Evolutionary conservation across 2,113 vertebrate genomes (phyloP), one percentile per base, ranked within the genome.

Genomic region (Collichthys lucidus): DNA sequence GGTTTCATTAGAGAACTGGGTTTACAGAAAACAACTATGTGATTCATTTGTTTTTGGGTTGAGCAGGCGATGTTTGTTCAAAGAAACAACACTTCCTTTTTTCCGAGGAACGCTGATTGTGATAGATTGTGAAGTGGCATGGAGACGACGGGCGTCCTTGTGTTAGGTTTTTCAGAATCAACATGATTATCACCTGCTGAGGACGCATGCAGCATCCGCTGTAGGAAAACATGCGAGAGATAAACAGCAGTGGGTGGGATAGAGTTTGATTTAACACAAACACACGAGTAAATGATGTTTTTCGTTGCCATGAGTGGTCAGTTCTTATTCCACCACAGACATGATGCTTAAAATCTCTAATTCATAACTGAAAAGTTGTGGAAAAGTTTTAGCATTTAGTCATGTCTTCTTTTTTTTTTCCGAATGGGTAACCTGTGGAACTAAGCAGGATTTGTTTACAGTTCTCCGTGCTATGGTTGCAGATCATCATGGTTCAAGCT

Each of bases 391-490:
- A 40, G 22, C 44, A 12, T 46, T 22, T 2, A 59, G 9, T 24
- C 22, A 82, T 50, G 19, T 57, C 3, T 60, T 7, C n/a, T 5
- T 60, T 60, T 26, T 20, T 60, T 26, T 65, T 35, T 6, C 5
- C 26, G n/a, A 6, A 31, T 35, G 16, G 63, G 17, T 44, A 80
- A 87, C 74, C 49, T 72, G 61, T 77, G 24, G 72, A 79, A 24
- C 52, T 52, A 42, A 74, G 67, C 53, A 31, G 72, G 46, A 62
- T 80, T 78, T 84, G 66, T 84, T 84, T 83, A 80, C 57, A 78
- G 29, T 11, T 40, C n/a, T 44, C 22, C 22, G 3, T 55, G 15
- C 26, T 74, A 52, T 70, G 31, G 8, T 26, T 35, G 47, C 26
- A 81, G 16, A 61, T 83, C 61, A 59, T 24, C 20, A n/a, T 11